Evolutionary conservation across 2,797 vertebrate genomes (phyloP), one percentile per base, ranked within the genome.

Genomic region (Dryobates pubescens): DNA sequence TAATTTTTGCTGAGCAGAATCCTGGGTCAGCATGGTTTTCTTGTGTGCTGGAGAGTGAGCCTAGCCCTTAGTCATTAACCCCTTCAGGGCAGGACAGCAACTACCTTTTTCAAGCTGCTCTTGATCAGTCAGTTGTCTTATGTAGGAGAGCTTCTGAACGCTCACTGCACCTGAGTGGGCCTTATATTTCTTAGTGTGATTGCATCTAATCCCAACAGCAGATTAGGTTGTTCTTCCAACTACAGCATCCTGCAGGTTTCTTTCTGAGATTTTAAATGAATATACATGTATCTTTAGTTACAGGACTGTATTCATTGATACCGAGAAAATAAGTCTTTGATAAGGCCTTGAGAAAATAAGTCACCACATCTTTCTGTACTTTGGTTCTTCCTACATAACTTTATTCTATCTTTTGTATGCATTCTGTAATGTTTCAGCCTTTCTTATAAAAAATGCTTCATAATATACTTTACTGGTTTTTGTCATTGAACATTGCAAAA

Each of bases 291-390:
- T 38, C 27, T n/a, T 7, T 63, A 63, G 29, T 4, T 41, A 16
- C 0, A 1, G 73, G 22, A 16, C 53, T 43, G 3, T 12, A 6
- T 19, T 77, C 75, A 85, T 80, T 91, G 86, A 54, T 53, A 51
- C 10, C 93, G 41, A 43, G 16, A 43, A 43, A 43, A 43, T 43
- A 43, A 43, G 41, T 16, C 41, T 43, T 43, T 43, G 41, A 4
- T 18, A 7, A 79, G 89, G 64, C 54, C 41, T 59, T 63, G 64
- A 78, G 43, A 79, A 79, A 92, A 84, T n/a, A 95, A 93, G 26
- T 38, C 30, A 74, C 24, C n/a, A 45, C 56, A 68, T 32, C 30
- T 70, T 86, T 77, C 68, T 58, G 6, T 71, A 49, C 23, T 43
- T 82, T 77, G 82, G 4, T 72, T 92, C 36, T 71, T 84, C 23